Conservation (phyloP, 2,113 vertebrate genomes). For the Syrrhaptes paradoxus region DNA sequence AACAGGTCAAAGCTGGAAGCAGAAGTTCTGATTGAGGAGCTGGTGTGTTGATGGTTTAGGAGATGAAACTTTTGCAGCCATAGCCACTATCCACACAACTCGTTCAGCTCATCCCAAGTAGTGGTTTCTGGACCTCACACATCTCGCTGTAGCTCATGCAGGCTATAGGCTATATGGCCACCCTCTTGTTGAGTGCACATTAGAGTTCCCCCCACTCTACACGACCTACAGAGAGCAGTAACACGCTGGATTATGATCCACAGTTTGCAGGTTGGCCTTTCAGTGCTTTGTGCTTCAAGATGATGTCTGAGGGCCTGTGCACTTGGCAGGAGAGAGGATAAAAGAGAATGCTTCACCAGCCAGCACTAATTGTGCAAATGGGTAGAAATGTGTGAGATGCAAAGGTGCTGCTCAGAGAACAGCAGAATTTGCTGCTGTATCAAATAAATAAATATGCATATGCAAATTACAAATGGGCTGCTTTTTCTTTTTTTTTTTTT, state of each 20-base stretch:
- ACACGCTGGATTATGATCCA: background rate
- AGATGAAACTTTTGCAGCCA: background rate
- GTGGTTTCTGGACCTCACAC: background rate
- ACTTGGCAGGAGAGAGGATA: background rate
- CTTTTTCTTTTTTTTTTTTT: background rate
- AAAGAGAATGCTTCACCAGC: constrained; percentile 8
- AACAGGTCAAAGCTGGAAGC: background rate
- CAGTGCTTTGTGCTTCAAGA: background rate
- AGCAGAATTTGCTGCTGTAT: constrained; percentile 40
- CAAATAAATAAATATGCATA: constrained; percentile 61
- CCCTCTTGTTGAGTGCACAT: background rate
- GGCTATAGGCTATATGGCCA: background rate
- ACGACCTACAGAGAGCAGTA: background rate
- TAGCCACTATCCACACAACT: background rate
- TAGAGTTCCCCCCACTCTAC: background rate
- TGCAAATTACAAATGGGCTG: constrained; percentile 39
- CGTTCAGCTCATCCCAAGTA: background rate
- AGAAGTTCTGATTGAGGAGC: background rate
- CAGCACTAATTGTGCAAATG: constrained; percentile 55
- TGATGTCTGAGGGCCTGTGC: background rate
- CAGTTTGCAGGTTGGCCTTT: background rate
- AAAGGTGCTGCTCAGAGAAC: constrained; percentile 22
- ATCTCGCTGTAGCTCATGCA: background rate
- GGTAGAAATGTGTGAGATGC: constrained; percentile 57
- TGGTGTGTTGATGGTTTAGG: background rate